These are phyloP conservation scores for Hydrophis major DNA, from an alignment of 2,797 vertebrate species.

Conservation along the genomic window DNA sequence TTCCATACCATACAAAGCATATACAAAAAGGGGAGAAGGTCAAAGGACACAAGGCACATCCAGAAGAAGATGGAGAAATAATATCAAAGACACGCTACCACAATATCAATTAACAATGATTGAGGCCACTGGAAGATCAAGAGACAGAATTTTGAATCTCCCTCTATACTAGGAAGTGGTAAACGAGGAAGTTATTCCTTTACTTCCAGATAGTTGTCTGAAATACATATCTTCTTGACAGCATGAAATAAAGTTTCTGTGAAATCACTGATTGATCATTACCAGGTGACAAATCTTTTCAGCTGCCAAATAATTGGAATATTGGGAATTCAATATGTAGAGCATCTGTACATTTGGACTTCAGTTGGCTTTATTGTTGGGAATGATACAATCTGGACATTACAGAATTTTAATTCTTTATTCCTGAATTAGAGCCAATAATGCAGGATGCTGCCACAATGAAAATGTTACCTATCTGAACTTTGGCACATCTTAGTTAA, in stretches of 20 bases:
- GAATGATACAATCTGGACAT: neutral
- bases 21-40: neutral
- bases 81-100: neutral
- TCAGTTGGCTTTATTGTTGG: neutral
- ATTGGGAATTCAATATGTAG: neutral
- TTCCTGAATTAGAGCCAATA: neutral
- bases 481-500: neutral
- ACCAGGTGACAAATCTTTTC: neutral
- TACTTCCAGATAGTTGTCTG: neutral
- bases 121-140: neutral
- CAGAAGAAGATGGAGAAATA: neutral
- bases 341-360: neutral
- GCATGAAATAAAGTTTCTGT: neutral
- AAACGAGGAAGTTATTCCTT: neutral
- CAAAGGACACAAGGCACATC: neutral
- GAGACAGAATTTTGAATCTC: neutral
- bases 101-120: neutral
- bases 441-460: neutral
- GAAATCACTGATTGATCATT: neutral
- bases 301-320: neutral
- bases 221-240: neutral
- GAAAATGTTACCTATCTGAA: neutral
- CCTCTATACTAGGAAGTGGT: neutral
- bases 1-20: neutral
- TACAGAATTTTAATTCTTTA: neutral